Evolutionary conservation across 2,888 invertebrate species (phyloP).

Genomic region (Augochlorella aurata): DNA sequence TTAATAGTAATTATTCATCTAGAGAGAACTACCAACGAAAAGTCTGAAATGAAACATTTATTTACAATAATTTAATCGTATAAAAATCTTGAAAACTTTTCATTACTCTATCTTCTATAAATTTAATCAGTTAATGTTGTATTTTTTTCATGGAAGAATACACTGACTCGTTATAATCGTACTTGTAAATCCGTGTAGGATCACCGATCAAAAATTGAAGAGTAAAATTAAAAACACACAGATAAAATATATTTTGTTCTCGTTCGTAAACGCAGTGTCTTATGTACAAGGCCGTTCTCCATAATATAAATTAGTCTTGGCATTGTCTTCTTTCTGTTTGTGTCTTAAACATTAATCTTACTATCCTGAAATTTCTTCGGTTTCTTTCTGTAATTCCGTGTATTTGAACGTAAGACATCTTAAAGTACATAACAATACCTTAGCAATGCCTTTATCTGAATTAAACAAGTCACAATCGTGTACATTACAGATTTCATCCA

Average conservation of each 20-base stretch:
- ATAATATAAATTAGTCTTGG: constrained; percentile 72
- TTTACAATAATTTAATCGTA: constrained; percentile 67
- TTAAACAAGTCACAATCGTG: constrained; percentile 56
- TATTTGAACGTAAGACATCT: constrained; percentile 46
- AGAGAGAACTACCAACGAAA: constrained; percentile 33
- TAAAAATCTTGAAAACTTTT: constrained; percentile 55
- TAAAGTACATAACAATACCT: constrained; percentile 41
- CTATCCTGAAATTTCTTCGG: constrained; percentile 25
- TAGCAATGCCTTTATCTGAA: constrained; percentile 52
- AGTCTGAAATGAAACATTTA: constrained; percentile 61
- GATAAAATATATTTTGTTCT: constrained; percentile 72
- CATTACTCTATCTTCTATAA: constrained; percentile 35
- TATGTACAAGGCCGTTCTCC: constrained; percentile 78
- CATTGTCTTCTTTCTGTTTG: constrained; percentile 61
- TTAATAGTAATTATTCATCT: constrained; percentile 29
- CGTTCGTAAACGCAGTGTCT: constrained; percentile 72
- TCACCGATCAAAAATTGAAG: constrained; percentile 37
- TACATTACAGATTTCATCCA: constrained; percentile 34
- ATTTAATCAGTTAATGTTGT: constrained; percentile 38
- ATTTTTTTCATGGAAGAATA: constrained; percentile 53
- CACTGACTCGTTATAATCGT: constrained; percentile 36
- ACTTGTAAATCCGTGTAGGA: constrained; percentile 30
- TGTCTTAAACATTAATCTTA: constrained; percentile 24
- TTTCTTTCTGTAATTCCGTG: constrained; percentile 35
- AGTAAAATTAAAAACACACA: constrained; percentile 69